Conservation (phyloP, 2,113 vertebrate species). For the Chlorodrepanis virens region DNA sequence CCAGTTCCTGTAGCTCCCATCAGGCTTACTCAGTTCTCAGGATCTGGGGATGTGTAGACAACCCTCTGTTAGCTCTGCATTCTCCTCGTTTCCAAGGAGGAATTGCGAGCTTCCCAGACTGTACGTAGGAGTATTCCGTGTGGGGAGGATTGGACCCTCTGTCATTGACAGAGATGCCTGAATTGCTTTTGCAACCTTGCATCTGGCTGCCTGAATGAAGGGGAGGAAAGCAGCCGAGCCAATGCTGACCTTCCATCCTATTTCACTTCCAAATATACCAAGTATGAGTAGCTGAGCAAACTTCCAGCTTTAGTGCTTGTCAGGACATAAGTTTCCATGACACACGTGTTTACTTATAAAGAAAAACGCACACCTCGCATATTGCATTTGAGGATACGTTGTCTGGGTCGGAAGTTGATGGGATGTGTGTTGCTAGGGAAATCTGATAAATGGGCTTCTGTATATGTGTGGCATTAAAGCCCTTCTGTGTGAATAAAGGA, state of each 20-base stretch:
- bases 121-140: slow-evolving; percentile 48
- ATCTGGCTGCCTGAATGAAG: slow-evolving; percentile 48
- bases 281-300: background rate
- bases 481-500: background rate
- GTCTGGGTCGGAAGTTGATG: background rate
- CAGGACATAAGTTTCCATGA: background rate
- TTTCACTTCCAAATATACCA: slow-evolving; percentile 14
- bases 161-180: slow-evolving; percentile 42
- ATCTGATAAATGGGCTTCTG: background rate
- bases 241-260: background rate
- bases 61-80: slow-evolving; percentile 12
- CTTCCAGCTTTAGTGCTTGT: slow-evolving; percentile 22
- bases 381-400: background rate
- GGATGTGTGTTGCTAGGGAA: background rate
- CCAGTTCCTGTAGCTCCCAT: background rate
- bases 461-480: background rate
- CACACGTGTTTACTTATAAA: background rate
- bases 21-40: background rate
- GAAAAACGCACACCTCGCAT: background rate
- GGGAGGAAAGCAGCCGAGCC: slow-evolving; percentile 11
- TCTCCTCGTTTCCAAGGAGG: slow-evolving; percentile 46
- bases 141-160: slow-evolving; percentile 42
- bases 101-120: slow-evolving; percentile 54
- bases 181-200: slow-evolving; percentile 54
- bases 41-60: background rate